phyloP scores from a whole-genome alignment of 2,113 vertebrate species.

The Microcebus lehilahytsara region DNA sequence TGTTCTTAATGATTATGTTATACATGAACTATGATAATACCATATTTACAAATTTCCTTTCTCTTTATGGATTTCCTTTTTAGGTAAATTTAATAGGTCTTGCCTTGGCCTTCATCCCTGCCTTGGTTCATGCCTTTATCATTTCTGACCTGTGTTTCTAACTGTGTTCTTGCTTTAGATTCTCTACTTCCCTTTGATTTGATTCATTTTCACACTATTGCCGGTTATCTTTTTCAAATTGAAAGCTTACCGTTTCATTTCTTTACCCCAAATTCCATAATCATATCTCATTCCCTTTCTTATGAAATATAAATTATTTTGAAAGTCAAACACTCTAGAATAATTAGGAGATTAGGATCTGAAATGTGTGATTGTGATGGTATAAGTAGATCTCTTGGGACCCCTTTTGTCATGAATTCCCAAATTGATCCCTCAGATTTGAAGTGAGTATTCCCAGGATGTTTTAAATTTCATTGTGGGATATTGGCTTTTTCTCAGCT shows the following conservation, averaged over 20 bases:
- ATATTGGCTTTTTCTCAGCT: background rate
- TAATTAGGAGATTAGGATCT: background rate
- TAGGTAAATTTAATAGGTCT: background rate
- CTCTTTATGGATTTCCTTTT: background rate
- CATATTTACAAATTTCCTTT: background rate
- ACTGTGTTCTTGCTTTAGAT: background rate
- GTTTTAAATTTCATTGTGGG: slow-evolving; percentile 28
- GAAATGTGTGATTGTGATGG: background rate
- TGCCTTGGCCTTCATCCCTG: fast-evolving
- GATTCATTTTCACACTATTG: background rate
- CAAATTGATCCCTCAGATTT: background rate
- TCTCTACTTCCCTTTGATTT: background rate
- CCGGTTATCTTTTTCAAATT: background rate
- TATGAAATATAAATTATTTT: background rate
- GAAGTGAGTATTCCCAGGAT: background rate
- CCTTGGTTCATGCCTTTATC: background rate
- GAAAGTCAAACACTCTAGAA: background rate
- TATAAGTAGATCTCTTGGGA: background rate
- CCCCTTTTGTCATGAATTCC: background rate
- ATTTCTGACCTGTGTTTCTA: background rate
- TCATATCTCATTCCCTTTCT: background rate
- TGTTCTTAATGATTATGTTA: background rate
- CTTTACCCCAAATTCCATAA: background rate
- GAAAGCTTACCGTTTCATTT: background rate
- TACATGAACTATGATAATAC: background rate